Conservation (phyloP, 2,888 invertebrate genomes). For the Leucophenga montana region DNA sequence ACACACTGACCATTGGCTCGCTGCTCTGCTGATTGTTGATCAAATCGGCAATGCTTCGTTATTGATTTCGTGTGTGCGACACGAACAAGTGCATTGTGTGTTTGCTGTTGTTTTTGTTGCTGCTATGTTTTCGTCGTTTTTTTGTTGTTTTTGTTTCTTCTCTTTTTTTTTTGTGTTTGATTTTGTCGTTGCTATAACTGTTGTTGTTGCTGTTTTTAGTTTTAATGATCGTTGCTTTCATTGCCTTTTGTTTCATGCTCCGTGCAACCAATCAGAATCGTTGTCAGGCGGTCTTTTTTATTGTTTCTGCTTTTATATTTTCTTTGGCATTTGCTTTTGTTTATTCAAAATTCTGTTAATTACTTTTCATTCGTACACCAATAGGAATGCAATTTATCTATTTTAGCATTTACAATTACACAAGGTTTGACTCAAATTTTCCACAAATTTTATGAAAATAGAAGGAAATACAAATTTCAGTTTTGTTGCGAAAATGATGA, state of each 20-base stretch:
- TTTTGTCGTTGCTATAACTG: not conserved
- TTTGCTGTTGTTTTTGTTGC: conserved; percentile 11
- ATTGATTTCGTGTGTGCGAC: conserved; percentile 32
- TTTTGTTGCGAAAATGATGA: too few species aligned
- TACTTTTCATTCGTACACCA: not conserved
- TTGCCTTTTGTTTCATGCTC: too few species aligned
- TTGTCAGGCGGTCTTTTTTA: conserved; percentile 7
- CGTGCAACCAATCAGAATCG: conserved; percentile 9
- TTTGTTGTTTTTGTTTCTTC: not conserved
- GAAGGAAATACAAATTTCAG: too few species aligned
- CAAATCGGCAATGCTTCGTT: conserved; percentile 40
- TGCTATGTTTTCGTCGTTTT: too few species aligned
- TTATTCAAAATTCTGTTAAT: not conserved
- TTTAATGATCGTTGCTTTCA: conserved; percentile 10
- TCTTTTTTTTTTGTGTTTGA: conserved; percentile 13
- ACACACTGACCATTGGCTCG: conserved; percentile 52
- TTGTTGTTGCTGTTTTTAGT: not conserved
- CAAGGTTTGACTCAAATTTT: too few species aligned
- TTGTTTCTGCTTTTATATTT: conserved; percentile 1
- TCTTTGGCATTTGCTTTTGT: not conserved
- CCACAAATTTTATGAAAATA: too few species aligned
- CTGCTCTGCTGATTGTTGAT: conserved; percentile 48
- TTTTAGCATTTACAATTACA: not conserved
- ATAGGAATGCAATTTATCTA: not conserved
- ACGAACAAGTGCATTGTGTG: conserved; percentile 22